phyloP scores from a whole-genome alignment of 2,888 invertebrate species.

The Meiosimyza platycephala region DNA sequence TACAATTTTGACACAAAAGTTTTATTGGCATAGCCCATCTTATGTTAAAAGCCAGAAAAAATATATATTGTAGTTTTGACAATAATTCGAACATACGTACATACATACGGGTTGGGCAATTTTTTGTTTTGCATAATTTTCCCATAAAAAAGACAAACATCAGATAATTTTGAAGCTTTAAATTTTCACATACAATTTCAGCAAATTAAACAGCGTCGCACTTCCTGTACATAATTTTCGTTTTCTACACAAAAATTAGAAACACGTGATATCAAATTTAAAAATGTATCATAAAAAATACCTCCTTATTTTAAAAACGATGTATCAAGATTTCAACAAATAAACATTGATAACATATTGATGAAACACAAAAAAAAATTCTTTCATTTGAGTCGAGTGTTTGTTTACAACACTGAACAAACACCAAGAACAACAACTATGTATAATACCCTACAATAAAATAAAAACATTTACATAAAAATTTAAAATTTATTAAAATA shows the following conservation, averaged over 20 bases:
- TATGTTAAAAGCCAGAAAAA: too few relatives aligned
- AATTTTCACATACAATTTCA: too few relatives aligned
- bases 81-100: too few relatives aligned
- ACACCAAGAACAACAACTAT: constrained; percentile 20
- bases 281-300: not conserved
- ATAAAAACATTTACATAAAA: constrained; percentile 25
- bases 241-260: not conserved
- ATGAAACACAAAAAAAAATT: not conserved
- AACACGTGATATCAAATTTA: constrained; percentile 31
- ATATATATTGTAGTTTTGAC: too few relatives aligned
- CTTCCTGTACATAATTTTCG: too few relatives aligned
- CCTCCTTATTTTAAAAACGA: not conserved
- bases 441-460: not conserved
- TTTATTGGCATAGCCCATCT: too few relatives aligned
- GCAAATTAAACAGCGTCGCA: too few relatives aligned
- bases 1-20: too few relatives aligned
- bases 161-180: too few relatives aligned
- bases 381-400: not conserved
- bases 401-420: constrained; percentile 20
- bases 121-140: too few relatives aligned
- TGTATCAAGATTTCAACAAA: constrained; percentile 30
- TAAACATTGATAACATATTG: constrained; percentile 12
- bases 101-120: too few relatives aligned
- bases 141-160: too few relatives aligned
- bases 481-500: constrained; percentile 17